Evolutionary conservation across 2,113 vertebrate species (phyloP).

Genomic region (Centropus bengalensis): DNA sequence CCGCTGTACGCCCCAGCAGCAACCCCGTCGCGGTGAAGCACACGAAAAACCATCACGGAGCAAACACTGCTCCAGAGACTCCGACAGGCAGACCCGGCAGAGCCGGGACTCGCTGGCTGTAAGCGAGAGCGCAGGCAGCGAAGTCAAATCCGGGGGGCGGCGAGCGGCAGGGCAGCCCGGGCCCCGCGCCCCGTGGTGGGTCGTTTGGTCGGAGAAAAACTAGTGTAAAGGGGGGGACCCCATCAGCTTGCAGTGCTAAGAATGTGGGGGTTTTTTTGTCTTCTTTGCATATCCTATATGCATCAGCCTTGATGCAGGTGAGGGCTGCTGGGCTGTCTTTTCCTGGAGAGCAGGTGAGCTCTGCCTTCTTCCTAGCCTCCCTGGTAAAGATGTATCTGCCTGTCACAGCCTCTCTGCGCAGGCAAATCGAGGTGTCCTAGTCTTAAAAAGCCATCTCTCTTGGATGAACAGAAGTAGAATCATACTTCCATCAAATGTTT

Average conservation of each 20-base stretch:
- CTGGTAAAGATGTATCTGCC: background rate
- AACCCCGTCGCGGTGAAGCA: accelerated
- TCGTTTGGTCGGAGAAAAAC: background rate
- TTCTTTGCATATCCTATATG: background rate
- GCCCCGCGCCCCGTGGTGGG: background rate
- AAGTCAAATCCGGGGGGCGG: background rate
- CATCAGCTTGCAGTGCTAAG: background rate
- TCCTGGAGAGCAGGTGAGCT: background rate
- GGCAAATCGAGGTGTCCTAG: background rate
- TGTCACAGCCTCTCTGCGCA: background rate
- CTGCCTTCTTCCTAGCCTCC: background rate
- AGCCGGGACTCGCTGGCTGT: accelerated
- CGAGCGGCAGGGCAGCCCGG: background rate
- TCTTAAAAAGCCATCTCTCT: background rate
- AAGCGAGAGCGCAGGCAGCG: background rate
- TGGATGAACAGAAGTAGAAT: background rate
- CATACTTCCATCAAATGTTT: background rate
- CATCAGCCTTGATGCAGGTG: background rate
- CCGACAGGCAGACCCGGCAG: accelerated
- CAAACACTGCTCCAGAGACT: accelerated
- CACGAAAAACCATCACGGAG: background rate
- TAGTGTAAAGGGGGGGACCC: background rate
- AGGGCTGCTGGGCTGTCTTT: background rate
- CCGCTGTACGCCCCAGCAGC: no score
- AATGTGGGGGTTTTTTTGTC: background rate